These are phyloP conservation scores for Platysternon megacephalum DNA, from an alignment of 2,113 vertebrate genomes.

Conservation along the genomic window DNA sequence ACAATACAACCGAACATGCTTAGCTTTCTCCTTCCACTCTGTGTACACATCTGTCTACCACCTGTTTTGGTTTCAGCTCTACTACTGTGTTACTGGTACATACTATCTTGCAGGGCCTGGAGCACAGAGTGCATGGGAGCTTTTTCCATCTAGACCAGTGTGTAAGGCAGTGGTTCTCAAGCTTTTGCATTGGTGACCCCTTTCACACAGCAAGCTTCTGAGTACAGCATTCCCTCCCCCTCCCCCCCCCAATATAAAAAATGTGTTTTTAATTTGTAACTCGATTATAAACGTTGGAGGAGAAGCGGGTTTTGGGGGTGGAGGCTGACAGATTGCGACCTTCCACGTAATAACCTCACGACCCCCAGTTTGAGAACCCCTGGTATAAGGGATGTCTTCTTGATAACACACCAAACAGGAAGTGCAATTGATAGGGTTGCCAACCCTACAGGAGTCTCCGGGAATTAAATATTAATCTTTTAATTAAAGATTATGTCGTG, in stretches of 20 bases:
- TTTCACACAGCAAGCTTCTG: too few species aligned
- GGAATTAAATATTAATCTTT: background rate
- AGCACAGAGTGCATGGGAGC: background rate
- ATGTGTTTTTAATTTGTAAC: too few species aligned
- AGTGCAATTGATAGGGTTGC: background rate
- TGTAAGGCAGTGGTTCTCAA: too few species aligned
- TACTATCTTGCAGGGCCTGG: background rate
- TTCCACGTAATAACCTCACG: too few species aligned
- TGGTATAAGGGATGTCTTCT: background rate
- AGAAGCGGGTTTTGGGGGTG: too few species aligned
- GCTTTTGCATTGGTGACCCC: too few species aligned
- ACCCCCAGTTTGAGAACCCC: too few species aligned
- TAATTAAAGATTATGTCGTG: background rate
- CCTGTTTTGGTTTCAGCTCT: slow-evolving; percentile 35
- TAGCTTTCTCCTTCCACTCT: background rate
- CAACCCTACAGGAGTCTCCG: background rate
- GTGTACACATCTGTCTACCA: slow-evolving; percentile 11
- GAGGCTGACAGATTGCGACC: too few species aligned
- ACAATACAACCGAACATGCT: slow-evolving; percentile 11
- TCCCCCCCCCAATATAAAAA: too few species aligned
- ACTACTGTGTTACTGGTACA: slow-evolving; percentile 2
- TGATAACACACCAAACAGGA: background rate
- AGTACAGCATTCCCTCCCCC: too few species aligned
- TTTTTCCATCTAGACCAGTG: background rate
- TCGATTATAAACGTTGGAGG: too few species aligned